phyloP scores from a whole-genome alignment of 2,113 vertebrate species.

The Cyanoderma ruficeps region DNA sequence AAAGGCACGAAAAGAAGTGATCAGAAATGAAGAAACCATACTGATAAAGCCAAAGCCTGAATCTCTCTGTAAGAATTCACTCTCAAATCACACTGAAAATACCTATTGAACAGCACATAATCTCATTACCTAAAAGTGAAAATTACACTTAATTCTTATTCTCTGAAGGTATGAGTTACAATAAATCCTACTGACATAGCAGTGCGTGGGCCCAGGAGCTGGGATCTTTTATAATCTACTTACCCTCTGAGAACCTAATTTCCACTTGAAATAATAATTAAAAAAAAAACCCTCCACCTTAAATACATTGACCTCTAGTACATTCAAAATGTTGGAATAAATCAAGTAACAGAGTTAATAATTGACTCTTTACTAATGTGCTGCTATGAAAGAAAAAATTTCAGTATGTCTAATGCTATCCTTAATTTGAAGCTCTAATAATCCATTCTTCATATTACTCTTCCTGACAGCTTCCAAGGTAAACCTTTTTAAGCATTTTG shows the following conservation, averaged over 20 bases:
- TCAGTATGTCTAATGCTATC: neutral
- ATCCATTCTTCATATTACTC: neutral
- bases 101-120: neutral
- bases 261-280: slow-evolving; percentile 39
- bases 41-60: neutral
- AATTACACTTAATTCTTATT: slow-evolving; percentile 39
- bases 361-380: slow-evolving; percentile 32
- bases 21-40: neutral
- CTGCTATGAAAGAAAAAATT: neutral
- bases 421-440: slow-evolving; percentile 7
- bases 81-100: neutral
- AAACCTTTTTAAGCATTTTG: slow-evolving; percentile 8
- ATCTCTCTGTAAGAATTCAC: neutral
- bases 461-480: neutral
- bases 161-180: slow-evolving; percentile 7
- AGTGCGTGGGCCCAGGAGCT: neutral
- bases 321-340: slow-evolving; percentile 33
- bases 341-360: slow-evolving; percentile 48
- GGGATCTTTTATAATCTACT: slow-evolving; percentile 43
- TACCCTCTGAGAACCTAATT: slow-evolving; percentile 39
- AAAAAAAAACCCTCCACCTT: neutral
- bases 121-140: slow-evolving; percentile 30
- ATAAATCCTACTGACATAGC: slow-evolving; percentile 9
- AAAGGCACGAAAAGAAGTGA: neutral
- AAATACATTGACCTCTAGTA: slow-evolving; percentile 22